Conservation (phyloP, 2,113 vertebrate genomes). For the Microcebus griseorufus region DNA sequence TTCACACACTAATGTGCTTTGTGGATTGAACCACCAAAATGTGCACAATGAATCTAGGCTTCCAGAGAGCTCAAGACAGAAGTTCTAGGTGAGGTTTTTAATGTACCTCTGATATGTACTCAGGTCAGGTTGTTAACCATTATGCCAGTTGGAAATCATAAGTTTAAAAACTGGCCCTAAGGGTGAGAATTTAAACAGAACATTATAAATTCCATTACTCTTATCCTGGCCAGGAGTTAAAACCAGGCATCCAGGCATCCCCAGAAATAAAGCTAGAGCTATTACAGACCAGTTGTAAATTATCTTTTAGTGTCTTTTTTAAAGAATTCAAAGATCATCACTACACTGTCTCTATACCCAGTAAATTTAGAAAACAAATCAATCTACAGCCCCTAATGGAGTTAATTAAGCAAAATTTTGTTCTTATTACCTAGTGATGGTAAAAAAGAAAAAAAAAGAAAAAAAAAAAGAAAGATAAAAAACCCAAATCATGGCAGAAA, state of each 20-base stretch:
- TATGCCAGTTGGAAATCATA: background rate
- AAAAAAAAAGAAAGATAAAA: no score
- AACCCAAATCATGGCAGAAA: background rate
- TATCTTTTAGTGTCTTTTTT: background rate
- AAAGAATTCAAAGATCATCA: background rate
- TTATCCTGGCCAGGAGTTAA: background rate
- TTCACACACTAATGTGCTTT: accelerated
- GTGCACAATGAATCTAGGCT: background rate
- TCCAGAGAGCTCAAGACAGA: background rate
- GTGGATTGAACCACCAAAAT: background rate
- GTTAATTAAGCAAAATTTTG: background rate
- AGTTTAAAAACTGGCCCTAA: background rate
- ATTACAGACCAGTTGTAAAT: background rate
- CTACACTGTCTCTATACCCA: background rate
- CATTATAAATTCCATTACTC: background rate
- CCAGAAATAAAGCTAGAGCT: background rate
- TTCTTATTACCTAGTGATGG: background rate
- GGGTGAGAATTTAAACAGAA: background rate
- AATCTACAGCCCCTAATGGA: background rate
- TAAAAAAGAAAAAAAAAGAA: background rate
- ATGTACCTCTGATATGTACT: background rate
- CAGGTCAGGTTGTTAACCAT: background rate
- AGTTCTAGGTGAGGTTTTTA: background rate
- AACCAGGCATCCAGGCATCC: no score
- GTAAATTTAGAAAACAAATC: background rate